Conservation (phyloP, 2,888 invertebrate species). For the Phragmatobia fuliginosa region DNA sequence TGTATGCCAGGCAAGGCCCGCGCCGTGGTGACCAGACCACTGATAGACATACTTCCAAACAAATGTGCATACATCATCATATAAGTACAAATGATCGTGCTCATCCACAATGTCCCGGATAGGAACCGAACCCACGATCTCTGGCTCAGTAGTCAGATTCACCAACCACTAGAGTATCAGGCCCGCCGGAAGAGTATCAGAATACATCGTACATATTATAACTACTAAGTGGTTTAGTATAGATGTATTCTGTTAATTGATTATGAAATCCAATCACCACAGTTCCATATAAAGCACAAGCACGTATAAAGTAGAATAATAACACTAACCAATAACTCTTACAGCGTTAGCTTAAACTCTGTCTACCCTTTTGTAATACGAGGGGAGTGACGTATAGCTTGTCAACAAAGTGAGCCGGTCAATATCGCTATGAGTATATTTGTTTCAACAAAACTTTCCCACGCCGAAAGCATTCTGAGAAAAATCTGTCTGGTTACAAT, state of each 20-base stretch:
- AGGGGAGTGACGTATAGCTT: constrained; percentile 47
- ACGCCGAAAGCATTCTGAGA: constrained; percentile 65
- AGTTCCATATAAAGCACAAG: not conserved
- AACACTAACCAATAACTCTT: not conserved
- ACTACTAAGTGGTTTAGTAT: not conserved
- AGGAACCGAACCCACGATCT: too few relatives aligned
- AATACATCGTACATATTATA: not conserved
- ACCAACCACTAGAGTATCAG: too few relatives aligned
- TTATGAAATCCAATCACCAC: not conserved
- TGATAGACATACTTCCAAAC: too few relatives aligned
- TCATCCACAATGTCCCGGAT: too few relatives aligned
- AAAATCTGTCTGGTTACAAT: constrained; percentile 43
- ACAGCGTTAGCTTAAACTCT: not conserved
- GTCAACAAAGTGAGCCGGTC: constrained; percentile 69
- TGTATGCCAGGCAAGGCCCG: too few relatives aligned
- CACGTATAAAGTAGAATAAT: not conserved
- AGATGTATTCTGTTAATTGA: too few relatives aligned
- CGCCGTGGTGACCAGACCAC: too few relatives aligned
- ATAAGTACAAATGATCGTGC: too few relatives aligned
- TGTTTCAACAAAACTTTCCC: constrained; percentile 69
- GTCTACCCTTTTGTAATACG: constrained; percentile 12
- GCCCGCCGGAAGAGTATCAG: too few relatives aligned
- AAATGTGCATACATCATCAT: too few relatives aligned
- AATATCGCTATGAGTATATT: constrained; percentile 66
- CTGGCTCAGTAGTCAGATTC: too few relatives aligned